Base-by-base conservation (phyloP, 2,797 vertebrate species). In the Rhyacichthys aspro region DNA sequence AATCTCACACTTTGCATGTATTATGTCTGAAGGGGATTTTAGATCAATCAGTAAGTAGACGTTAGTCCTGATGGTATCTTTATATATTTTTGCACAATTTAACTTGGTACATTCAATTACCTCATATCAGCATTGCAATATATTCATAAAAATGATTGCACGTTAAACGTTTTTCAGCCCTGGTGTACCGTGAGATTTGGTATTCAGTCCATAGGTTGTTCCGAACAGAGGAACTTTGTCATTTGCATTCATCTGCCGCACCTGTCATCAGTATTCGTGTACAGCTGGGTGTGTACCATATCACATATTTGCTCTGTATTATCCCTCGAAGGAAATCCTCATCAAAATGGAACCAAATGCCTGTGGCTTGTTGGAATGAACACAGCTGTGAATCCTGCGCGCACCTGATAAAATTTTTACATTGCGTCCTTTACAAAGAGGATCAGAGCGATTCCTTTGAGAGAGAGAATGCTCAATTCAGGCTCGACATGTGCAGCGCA, bases 341-440 rank as follows among this genome's bases (percentile, higher is more conserved):
- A 41, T 48, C 3, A n/a, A 70, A 69, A 83, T 18, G 48, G 63
- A 79, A 70, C 33, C 67, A 72, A 72, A 69, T 46, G 70, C 59
- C 70, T n/a, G 19, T 41, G 59, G 79, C 60, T 78, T 16, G 3
- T 36, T 67, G 67, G 59, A 67, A 49, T n/a, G 67, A 71, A 58
- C 74, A 72, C 55, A 59, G 60, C 18, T 16, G 48, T 65, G 59
- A 63, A 72, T 79, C 57, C 78, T 83, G 80, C 63, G 63, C 2
- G 63, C 72, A 76, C 70, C 76, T 80, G 80, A 85, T 85, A 72
- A 75, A 82, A 81, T 11, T 63, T 78, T 79, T 36, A 73, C 83
- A 79, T 70, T 0, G 3, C 66, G 62, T 68, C 54, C 52, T 59
- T 61, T 43, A 62, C 73, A 82, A 74, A 81, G 69, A 78, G 73